Conservation (phyloP, 1,140 invertebrate genomes). For the Vollenhovia emeryi region DNA sequence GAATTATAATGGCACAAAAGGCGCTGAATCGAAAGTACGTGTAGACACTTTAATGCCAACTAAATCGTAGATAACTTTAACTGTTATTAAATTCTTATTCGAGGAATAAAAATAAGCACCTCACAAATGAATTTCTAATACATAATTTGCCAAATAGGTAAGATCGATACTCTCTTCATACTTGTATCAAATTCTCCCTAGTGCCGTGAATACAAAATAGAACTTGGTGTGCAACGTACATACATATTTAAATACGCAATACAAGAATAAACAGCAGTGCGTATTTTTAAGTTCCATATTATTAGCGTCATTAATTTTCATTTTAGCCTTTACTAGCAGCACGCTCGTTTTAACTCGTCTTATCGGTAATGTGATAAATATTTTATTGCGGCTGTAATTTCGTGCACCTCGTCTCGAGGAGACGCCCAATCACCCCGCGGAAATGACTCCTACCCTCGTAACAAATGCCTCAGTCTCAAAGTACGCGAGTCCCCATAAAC, state of each 20-base stretch:
- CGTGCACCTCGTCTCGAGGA: not conserved
- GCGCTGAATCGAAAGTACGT: not conserved
- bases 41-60: not conserved
- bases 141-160: too few species aligned
- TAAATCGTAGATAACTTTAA: not conserved
- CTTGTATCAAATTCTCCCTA: not conserved
- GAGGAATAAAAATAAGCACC: not conserved
- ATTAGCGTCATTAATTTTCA: not conserved
- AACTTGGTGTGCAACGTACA: not conserved
- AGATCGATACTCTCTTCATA: too few species aligned
- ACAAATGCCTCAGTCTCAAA: slow-evolving; percentile 40
- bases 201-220: not conserved
- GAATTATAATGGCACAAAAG: not conserved
- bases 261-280: not conserved
- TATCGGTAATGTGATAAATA: slow-evolving; percentile 12
- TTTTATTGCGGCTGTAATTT: not conserved
- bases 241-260: not conserved
- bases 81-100: not conserved
- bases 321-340: not conserved
- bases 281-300: not conserved
- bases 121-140: not conserved
- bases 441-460: slow-evolving; percentile 25
- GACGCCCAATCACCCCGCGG: not conserved
- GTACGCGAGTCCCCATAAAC: slow-evolving; percentile 18
- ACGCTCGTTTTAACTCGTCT: not conserved